Conservation (phyloP, 37 sponge, comb jelly and placozoan genomes). For the Aplysina aerophoba region DNA sequence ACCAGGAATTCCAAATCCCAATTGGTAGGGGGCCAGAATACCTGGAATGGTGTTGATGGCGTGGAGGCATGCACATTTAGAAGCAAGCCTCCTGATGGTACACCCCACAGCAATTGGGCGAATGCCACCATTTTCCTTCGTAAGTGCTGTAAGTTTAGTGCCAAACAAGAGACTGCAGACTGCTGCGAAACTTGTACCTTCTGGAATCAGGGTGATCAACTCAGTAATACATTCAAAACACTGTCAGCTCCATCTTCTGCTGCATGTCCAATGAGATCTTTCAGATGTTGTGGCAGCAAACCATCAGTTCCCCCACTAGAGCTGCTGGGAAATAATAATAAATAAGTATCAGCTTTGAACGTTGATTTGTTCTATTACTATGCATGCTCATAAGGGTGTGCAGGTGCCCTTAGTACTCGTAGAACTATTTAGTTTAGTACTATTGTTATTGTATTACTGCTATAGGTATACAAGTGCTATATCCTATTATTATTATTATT, state of each 20-base stretch:
- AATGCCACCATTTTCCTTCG: slow-evolving; percentile 42
- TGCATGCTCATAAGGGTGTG: too few species aligned
- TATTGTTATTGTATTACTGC: too few species aligned
- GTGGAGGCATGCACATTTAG: slow-evolving; percentile 36
- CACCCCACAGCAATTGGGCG: slow-evolving; percentile 54
- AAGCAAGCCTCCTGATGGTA: slow-evolving; percentile 31
- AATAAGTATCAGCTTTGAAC: too few species aligned
- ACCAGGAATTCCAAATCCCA: background rate
- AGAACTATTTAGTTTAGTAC: too few species aligned
- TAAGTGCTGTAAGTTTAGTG: slow-evolving; percentile 34
- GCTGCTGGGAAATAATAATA: slow-evolving; percentile 1
- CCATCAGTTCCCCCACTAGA: slow-evolving; percentile 48
- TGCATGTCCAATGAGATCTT: slow-evolving; percentile 20
- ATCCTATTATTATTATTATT: too few species aligned
- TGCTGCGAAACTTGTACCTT: slow-evolving; percentile 29
- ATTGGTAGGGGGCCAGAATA: background rate
- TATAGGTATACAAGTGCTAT: too few species aligned
- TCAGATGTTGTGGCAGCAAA: slow-evolving; percentile 50
- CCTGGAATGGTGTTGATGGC: slow-evolving; percentile 29
- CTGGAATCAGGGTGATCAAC: slow-evolving; percentile 28
- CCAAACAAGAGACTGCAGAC: slow-evolving; percentile 46
- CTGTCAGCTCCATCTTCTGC: slow-evolving; percentile 21
- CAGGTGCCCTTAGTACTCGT: too few species aligned
- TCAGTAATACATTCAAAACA: slow-evolving; percentile 31
- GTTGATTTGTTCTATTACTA: too few species aligned